These are phyloP conservation scores for Muscicapa striata DNA, from an alignment of 2,797 vertebrate species.

Conservation along the genomic window DNA sequence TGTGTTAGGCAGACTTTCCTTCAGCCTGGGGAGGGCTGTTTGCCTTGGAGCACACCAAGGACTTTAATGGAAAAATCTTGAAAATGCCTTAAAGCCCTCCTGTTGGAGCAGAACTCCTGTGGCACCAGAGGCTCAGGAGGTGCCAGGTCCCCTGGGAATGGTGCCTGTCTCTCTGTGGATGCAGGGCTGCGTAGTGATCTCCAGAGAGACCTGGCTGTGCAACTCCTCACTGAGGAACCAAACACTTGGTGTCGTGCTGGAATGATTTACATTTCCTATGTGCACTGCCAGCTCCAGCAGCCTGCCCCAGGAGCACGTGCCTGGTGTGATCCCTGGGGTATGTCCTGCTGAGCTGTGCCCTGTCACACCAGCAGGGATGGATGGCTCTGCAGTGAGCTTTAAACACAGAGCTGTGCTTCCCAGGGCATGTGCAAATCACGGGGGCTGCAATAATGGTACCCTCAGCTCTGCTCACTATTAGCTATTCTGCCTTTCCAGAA, in stretches of 20 bases:
- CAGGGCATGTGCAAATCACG: background rate
- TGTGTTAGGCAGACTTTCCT: background rate
- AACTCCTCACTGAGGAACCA: background rate
- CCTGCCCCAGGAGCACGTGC: background rate
- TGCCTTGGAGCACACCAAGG: background rate
- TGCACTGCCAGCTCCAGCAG: background rate
- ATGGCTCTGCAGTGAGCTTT: background rate
- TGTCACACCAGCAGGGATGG: background rate
- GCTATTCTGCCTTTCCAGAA: background rate
- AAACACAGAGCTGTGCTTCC: background rate
- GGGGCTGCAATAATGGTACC: background rate
- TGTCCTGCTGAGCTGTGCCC: background rate
- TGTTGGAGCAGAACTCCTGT: background rate
- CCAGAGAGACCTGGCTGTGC: background rate
- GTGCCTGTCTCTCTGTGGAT: background rate
- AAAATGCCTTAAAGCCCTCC: background rate
- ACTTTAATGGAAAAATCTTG: background rate
- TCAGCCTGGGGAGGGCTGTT: background rate
- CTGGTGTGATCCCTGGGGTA: background rate
- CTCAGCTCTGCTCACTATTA: background rate
- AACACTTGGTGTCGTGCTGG: background rate
- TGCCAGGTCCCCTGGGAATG: fast-evolving
- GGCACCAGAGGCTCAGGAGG: background rate
- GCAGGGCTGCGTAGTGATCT: background rate
- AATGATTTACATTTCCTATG: background rate